These are phyloP conservation scores for Busseola fusca DNA, from an alignment of 2,888 invertebrate species.

Conservation along the genomic window DNA sequence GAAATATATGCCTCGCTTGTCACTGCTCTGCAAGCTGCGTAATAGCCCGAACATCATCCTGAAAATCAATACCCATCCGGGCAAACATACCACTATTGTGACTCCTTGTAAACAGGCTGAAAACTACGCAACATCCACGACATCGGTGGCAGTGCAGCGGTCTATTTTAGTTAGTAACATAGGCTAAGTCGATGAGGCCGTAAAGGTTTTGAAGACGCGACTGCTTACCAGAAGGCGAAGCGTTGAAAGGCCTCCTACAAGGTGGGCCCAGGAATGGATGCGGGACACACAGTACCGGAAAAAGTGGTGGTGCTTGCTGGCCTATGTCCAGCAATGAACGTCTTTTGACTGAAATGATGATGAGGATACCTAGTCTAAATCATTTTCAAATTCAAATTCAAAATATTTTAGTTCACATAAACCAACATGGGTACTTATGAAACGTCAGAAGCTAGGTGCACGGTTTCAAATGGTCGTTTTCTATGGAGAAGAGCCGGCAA, in stretches of 20 bases:
- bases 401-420: too few relatives aligned
- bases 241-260: background rate
- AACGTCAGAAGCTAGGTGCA: too few relatives aligned
- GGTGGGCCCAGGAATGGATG: background rate
- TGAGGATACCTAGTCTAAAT: too few relatives aligned
- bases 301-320: background rate
- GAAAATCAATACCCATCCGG: background rate
- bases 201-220: background rate
- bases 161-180: background rate
- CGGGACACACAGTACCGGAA: background rate
- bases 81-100: background rate
- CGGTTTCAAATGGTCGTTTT: too few relatives aligned
- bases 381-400: too few relatives aligned
- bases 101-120: background rate
- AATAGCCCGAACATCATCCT: background rate
- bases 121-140: background rate
- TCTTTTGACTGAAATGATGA: background rate
- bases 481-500: too few relatives aligned
- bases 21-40: background rate
- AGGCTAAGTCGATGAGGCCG: background rate
- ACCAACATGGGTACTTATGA: too few relatives aligned
- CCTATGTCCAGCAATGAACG: background rate
- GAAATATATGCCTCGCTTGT: background rate
- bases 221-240: background rate
- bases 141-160: background rate